These are phyloP conservation scores for Trachymyrmex septentrionalis DNA, from an alignment of 1,140 invertebrate genomes.

Conservation along the genomic window DNA sequence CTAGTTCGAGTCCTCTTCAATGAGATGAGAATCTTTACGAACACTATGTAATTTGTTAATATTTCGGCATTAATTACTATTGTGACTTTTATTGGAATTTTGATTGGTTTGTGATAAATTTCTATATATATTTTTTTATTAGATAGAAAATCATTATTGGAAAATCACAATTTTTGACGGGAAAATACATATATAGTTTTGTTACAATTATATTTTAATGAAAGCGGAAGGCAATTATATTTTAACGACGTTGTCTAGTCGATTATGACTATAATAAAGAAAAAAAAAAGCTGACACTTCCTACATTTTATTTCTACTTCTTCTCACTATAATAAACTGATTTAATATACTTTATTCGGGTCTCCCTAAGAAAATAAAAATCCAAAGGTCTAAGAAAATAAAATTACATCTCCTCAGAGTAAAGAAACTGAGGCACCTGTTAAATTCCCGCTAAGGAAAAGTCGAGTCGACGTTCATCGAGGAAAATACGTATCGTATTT, in stretches of 20 bases:
- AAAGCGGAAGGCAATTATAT: background rate
- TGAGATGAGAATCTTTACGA: no score
- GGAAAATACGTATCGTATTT: conserved; percentile 54
- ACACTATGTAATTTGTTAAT: no score
- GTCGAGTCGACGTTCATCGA: conserved; percentile 47
- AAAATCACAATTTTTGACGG: background rate
- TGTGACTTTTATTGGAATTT: no score
- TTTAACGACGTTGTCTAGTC: background rate
- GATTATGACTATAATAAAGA: background rate
- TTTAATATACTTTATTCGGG: conserved; percentile 26
- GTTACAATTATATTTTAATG: background rate
- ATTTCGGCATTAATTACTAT: no score
- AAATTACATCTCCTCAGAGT: conserved; percentile 49
- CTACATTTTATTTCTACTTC: background rate
- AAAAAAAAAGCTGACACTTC: background rate
- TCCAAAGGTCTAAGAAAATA: conserved; percentile 16
- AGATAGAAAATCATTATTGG: background rate
- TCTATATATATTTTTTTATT: background rate
- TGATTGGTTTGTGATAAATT: background rate
- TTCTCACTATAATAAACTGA: background rate
- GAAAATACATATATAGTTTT: background rate
- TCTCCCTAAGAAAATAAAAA: background rate
- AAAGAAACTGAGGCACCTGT: conserved; percentile 49
- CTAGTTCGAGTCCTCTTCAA: no score
- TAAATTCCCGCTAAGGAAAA: conserved; percentile 51